Evolutionary conservation across 2,888 invertebrate species (phyloP).

Genomic region (Erebia ligea): DNA sequence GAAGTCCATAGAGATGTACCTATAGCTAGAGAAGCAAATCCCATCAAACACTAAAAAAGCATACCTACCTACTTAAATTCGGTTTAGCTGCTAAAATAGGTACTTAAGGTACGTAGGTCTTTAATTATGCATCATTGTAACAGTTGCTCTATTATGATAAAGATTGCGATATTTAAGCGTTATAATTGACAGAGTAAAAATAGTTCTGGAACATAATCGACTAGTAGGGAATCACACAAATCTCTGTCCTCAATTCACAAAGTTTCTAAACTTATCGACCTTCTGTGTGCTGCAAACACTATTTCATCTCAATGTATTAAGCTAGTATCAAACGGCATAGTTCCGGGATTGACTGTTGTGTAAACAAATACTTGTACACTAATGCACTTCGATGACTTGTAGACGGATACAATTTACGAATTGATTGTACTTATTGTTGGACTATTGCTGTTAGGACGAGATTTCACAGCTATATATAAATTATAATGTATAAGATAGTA

Average conservation of each 20-base stretch:
- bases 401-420: slow-evolving; percentile 25
- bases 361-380: slow-evolving; percentile 31
- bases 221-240: slow-evolving; percentile 5
- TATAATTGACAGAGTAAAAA: no score
- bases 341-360: slow-evolving; percentile 14
- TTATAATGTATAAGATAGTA: no score
- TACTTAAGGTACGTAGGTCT: no score
- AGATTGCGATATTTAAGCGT: no score
- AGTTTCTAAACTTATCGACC: slow-evolving; percentile 27
- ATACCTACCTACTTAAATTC: no score
- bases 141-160: no score
- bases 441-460: slow-evolving; percentile 8
- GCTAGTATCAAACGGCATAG: slow-evolving; percentile 14
- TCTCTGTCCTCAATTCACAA: slow-evolving; percentile 46
- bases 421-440: slow-evolving; percentile 20
- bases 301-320: slow-evolving; percentile 26
- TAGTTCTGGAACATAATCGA: no score
- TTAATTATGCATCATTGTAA: no score
- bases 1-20: neutral
- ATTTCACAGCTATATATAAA: neutral
- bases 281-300: slow-evolving; percentile 16
- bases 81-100: no score
- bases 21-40: no score
- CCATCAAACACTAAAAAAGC: no score
- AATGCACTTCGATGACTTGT: slow-evolving; percentile 24